Evolutionary conservation across 2,113 vertebrate species (phyloP), one percentile per base, ranked within the genome.

Genomic region (Mormoops blainvillei): DNA sequence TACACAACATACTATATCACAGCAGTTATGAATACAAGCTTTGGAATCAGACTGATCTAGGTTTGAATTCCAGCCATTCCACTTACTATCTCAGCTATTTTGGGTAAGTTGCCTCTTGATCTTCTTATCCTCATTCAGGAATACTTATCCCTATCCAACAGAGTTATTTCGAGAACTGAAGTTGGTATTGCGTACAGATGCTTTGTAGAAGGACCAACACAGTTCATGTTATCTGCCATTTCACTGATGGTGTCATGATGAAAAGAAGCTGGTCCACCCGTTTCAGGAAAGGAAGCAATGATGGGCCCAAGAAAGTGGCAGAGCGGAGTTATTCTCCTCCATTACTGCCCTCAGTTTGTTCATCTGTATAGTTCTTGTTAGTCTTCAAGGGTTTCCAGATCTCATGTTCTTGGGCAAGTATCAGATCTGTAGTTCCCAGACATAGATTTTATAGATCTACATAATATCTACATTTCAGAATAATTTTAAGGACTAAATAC

Each of bases 1-100:
- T 58, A 15, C 16, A 3, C 4, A 26, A 12, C 54, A 9, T 28
- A 81, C 56, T 36, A 8, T 0, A 71, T 82, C 82, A 33, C 31
- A 73, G 15, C 16, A 19, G 41, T 31, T 93, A 45, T 65, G 38
- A 68, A 80, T 9, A 52, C 45, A 91, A 22, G 67, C 54, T 96
- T 61, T 95, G 68, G 41, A 89, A 94, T 84, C 94, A 87, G 15
- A 68, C 26, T 89, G 80, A 74, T 81, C 56, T 84, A 54, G 24
- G 10, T 93, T 86, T 84, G 63, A 94, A 94, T 81, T 12, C 15
- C 31, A 76, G 38, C 43, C 45, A 10, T 43, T 70, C 31, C 31
- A 22, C 19, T 88, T 54, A 70, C 63, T 61, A 82, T 36, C 20
- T 83, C n/a, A 76, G 26, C 6, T 70, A 12, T 24, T 54, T 71